Base-by-base conservation (phyloP, 1,140 invertebrate genomes). In the Meloidogyne floridensis region DNA sequence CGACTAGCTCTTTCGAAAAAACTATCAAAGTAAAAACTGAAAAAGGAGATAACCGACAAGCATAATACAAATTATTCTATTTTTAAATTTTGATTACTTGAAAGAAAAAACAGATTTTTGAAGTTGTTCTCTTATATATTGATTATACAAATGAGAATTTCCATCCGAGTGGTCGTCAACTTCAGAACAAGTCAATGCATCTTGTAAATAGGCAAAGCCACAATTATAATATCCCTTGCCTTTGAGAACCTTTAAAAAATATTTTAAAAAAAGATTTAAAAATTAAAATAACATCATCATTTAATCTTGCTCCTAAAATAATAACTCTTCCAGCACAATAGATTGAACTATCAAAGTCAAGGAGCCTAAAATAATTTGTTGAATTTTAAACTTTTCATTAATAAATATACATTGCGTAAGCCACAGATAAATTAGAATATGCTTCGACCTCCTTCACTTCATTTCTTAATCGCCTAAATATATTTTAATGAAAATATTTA, bases 161-260 rank as follows among this genome's bases (percentile, higher is more conserved):
- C 71, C 65, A 13, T 43, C 47, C 4, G 7, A 4, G 47, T 47
- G 47, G 47, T 47, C 7, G 15, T 69, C n/a, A 2, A 43, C 56
- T 11, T 10, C 1, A 20, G 47, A 11, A 53, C 65, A n/a, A 11
- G 11, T 11, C 10, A 10, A 13, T 32, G 20, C 77, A 71, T 9
- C 71, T 51, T 79, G 54, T 18, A 79, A 79, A 79, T 79, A 47
- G 6, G 77, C 65, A 71, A 79, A 51, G 13, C 77, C 77, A 20
- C 59, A 43, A 51, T 69, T 79, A 69, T 79, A 79, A 69, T 71
- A 18, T 15, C 77, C 77, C 10, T 20, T n/a, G 7, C 77, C n/a
- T 18, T 79, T 72, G 20, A 79, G 77, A 43, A 72, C 5, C 77
- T 79, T 42, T 20, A 72, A 32, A 59, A 32, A 47, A 47, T 47